phyloP scores from a whole-genome alignment of 2,888 invertebrate genomes.

The Trichopria drosophilae region DNA sequence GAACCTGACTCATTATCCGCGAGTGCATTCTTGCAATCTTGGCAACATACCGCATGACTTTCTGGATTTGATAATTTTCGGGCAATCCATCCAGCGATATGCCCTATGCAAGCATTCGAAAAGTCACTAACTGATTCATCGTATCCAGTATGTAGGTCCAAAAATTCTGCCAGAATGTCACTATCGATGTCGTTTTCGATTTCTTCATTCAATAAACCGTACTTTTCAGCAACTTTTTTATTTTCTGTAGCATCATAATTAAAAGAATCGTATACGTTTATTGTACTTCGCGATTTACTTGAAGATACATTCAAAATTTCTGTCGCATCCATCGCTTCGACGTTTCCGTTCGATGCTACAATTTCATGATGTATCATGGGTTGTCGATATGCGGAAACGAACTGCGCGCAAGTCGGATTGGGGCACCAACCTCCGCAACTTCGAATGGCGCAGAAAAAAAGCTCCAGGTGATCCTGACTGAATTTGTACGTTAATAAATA shows the following conservation, averaged over 20 bases:
- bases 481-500: too few relatives aligned
- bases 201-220: too few relatives aligned
- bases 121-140: neutral
- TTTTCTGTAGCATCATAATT: slow-evolving; percentile 10
- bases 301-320: slow-evolving; percentile 11
- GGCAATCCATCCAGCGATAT: slow-evolving; percentile 24
- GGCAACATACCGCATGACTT: slow-evolving; percentile 15
- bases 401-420: slow-evolving; percentile 22
- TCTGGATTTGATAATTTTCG: slow-evolving; percentile 19
- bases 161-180: neutral
- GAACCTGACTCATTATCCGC: slow-evolving; percentile 11
- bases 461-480: too few relatives aligned
- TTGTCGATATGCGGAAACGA: slow-evolving; percentile 15
- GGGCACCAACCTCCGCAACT: too few relatives aligned
- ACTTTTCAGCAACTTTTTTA: slow-evolving; percentile 1
- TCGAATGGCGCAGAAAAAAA: too few relatives aligned
- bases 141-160: neutral
- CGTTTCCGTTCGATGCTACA: slow-evolving; percentile 12
- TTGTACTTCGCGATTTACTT: neutral
- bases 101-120: slow-evolving; percentile 10
- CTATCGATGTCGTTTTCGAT: too few relatives aligned
- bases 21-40: slow-evolving; percentile 19
- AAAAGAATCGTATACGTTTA: slow-evolving; percentile 2
- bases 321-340: slow-evolving; percentile 12
- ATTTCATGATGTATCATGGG: slow-evolving; percentile 20